Percentiles rank a stretch among this genome's conserved stretches.
phyloP scores from a whole-genome alignment of 2,797 vertebrate species.

The Danio tinwini region DNA sequence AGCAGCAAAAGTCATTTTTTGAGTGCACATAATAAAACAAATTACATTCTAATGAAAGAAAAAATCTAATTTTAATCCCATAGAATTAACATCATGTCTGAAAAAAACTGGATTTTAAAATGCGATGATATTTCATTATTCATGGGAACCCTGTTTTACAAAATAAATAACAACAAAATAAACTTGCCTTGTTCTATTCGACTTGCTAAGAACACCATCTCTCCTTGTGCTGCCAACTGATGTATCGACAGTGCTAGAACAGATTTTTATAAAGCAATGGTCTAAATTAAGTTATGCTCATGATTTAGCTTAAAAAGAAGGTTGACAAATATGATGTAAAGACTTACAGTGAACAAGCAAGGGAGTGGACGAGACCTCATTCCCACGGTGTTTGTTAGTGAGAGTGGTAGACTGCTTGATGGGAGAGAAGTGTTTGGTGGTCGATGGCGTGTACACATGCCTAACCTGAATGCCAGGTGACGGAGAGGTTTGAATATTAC shows the following conservation, averaged over 20 bases:
- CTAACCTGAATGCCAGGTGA: conserved; percentile 97
- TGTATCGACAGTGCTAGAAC: conserved; percentile 92
- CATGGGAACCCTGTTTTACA: too few species aligned
- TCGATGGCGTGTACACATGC: conserved; percentile 97
- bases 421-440: conserved; percentile 98
- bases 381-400: conserved; percentile 98
- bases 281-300: neutral
- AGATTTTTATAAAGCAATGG: neutral
- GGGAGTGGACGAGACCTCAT: conserved; percentile 96
- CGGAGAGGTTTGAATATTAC: conserved; percentile 97
- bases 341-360: conserved; percentile 94
- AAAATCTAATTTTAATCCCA: too few species aligned
- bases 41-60: too few species aligned
- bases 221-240: conserved; percentile 96
- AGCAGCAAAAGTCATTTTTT: too few species aligned
- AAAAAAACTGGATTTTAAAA: too few species aligned
- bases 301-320: neutral
- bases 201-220: conserved; percentile 95
- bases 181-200: conserved; percentile 95
- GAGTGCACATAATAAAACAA: too few species aligned
- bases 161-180: neutral
- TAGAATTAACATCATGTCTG: too few species aligned
- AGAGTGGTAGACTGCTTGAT: conserved; percentile 98
- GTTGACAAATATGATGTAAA: neutral
- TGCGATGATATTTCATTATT: too few species aligned